Percentiles rank a stretch among this genome's conserved stretches.
Conservation (phyloP, 1,140 invertebrate genomes). For the Ctenoplectra terminalis region DNA sequence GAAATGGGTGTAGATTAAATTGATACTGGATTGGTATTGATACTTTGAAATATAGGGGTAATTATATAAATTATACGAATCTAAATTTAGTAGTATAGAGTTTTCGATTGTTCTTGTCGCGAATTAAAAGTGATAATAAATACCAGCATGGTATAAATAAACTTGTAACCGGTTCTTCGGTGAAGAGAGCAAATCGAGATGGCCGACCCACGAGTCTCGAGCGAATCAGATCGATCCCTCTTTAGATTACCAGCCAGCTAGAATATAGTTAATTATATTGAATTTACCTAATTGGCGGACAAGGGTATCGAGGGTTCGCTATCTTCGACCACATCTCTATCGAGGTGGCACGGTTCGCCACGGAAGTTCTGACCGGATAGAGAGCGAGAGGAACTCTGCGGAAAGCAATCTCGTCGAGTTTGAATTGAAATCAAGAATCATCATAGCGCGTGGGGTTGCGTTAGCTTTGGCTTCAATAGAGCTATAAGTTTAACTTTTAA, state of each 20-base stretch:
- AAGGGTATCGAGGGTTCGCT: slow-evolving; percentile 57
- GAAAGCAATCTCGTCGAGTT: slow-evolving; percentile 54
- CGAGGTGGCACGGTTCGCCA: background rate
- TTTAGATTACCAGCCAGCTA: slow-evolving; percentile 55
- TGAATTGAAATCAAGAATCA: slow-evolving; percentile 64
- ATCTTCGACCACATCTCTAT: slow-evolving; percentile 68
- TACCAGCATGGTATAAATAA: background rate
- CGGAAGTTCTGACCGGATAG: background rate
- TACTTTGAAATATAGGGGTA: too few relatives aligned
- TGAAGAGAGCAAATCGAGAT: background rate
- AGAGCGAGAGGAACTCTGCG: background rate
- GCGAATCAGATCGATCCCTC: slow-evolving; percentile 28
- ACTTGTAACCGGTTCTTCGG: background rate
- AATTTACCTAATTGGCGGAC: slow-evolving; percentile 72
- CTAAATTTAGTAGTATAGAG: too few relatives aligned
- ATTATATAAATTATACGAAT: too few relatives aligned
- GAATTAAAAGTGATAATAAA: too few relatives aligned
- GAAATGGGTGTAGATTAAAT: background rate
- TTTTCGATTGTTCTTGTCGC: background rate
- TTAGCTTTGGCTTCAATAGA: background rate
- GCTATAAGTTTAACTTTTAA: background rate
- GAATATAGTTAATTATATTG: slow-evolving; percentile 74
- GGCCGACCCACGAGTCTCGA: slow-evolving; percentile 24
- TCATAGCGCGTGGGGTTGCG: slow-evolving; percentile 5
- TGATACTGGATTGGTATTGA: background rate